These are phyloP conservation scores for Mylabris phalerata DNA, from an alignment of 1,140 invertebrate genomes.

Conservation along the genomic window DNA sequence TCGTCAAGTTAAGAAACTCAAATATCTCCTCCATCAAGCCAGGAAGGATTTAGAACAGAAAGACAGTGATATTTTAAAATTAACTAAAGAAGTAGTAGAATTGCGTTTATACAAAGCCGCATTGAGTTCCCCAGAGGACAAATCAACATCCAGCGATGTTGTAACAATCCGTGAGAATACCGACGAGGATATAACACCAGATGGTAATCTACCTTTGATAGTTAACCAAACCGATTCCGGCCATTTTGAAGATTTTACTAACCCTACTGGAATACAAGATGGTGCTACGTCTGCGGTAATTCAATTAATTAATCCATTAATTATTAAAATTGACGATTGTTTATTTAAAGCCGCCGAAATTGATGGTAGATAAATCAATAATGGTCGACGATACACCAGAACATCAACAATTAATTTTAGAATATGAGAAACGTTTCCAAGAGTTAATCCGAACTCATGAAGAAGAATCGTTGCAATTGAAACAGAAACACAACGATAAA, in stretches of 20 bases:
- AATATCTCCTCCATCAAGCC: constrained; percentile 63
- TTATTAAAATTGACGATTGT: too few relatives aligned
- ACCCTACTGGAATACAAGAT: constrained; percentile 46
- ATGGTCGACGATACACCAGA: constrained; percentile 54
- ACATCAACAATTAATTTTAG: constrained; percentile 56
- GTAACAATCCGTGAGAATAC: constrained; percentile 61
- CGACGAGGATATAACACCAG: constrained; percentile 14
- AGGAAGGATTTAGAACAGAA: constrained; percentile 70
- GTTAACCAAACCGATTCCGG: constrained; percentile 62
- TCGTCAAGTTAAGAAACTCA: constrained; percentile 64
- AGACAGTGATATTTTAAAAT: constrained; percentile 68
- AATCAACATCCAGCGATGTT: constrained; percentile 64
- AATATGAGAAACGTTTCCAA: constrained; percentile 66
- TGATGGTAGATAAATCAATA: constrained; percentile 35
- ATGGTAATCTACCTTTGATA: not conserved
- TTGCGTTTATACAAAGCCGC: constrained; percentile 70
- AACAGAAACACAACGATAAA: constrained; percentile 72
- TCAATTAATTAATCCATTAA: too few relatives aligned
- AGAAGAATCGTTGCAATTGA: constrained; percentile 61
- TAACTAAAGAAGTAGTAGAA: constrained; percentile 78
- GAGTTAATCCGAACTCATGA: constrained; percentile 63
- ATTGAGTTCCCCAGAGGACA: constrained; percentile 62
- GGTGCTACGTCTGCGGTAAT: too few relatives aligned
- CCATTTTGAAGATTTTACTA: constrained; percentile 71
- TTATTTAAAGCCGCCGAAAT: not conserved